Evolutionary conservation across 1,140 invertebrate genomes (phyloP).

Genomic region (Cyclargus thomasi): DNA sequence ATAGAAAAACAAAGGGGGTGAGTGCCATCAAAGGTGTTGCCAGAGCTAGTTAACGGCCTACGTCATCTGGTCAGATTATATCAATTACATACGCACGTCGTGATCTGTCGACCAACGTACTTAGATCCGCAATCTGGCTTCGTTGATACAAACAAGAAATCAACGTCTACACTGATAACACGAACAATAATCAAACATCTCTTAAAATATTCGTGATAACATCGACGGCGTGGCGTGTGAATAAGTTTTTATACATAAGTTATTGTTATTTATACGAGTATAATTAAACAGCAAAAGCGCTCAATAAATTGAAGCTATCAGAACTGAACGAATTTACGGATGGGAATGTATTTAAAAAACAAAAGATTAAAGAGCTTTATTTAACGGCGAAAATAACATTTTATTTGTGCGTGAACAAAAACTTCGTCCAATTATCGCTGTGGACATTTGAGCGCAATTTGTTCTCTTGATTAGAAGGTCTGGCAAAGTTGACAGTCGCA

Average conservation of each 20-base stretch:
- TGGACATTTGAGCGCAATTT: not conserved
- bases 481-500: not conserved
- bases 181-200: too few relatives aligned
- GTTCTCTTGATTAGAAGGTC: not conserved
- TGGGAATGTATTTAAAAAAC: constrained; percentile 9
- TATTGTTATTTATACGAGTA: constrained; percentile 8
- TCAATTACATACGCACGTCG: too few relatives aligned
- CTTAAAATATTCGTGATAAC: too few relatives aligned
- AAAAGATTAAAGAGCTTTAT: constrained; percentile 7
- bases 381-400: constrained; percentile 7
- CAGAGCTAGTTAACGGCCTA: too few relatives aligned
- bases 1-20: too few relatives aligned
- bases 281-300: constrained; percentile 3
- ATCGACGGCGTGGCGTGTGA: not conserved
- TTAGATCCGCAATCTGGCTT: too few relatives aligned
- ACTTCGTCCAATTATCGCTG: not conserved
- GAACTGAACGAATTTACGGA: constrained; percentile 7
- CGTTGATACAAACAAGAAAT: too few relatives aligned
- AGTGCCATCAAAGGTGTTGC: too few relatives aligned
- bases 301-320: constrained; percentile 12
- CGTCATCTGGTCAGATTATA: too few relatives aligned
- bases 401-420: not conserved
- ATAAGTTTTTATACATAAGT: not conserved
- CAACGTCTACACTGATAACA: too few relatives aligned
- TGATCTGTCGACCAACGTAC: too few relatives aligned